Evolutionary conservation across 2,888 invertebrate species (phyloP).

Genomic region (Ophion ellenae): DNA sequence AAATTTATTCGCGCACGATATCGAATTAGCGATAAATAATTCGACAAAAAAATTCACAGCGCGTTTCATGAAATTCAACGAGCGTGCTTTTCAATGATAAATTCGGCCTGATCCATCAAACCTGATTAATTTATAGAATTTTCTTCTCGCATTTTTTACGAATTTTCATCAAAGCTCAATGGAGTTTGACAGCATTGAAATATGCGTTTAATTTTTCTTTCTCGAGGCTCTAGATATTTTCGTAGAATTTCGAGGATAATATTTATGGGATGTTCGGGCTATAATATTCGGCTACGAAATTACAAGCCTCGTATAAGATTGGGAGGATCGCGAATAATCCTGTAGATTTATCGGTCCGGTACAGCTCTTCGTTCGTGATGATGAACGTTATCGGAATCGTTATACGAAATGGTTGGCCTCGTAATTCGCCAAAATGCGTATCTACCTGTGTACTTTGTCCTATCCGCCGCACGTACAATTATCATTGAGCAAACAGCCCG

Average conservation of each 20-base stretch:
- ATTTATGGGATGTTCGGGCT: neutral
- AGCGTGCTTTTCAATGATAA: no score
- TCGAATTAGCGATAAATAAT: no score
- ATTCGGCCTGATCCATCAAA: no score
- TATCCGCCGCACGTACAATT: neutral
- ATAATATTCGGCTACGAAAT: neutral
- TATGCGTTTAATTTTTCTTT: neutral
- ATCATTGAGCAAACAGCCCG: neutral
- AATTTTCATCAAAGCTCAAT: no score
- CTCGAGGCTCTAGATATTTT: neutral
- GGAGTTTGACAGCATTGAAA: neutral
- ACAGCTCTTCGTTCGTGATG: neutral
- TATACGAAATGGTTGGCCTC: neutral
- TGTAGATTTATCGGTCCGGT: neutral
- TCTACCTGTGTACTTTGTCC: neutral
- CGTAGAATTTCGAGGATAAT: neutral
- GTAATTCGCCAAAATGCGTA: neutral
- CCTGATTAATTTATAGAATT: no score
- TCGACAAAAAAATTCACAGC: no score
- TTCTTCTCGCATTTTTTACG: no score
- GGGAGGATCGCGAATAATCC: neutral
- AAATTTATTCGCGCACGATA: no score
- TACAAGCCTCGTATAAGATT: neutral
- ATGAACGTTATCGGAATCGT: neutral
- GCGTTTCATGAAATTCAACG: no score